phyloP scores from a whole-genome alignment of 2,888 invertebrate genomes.

The Cheilosia vulpina region DNA sequence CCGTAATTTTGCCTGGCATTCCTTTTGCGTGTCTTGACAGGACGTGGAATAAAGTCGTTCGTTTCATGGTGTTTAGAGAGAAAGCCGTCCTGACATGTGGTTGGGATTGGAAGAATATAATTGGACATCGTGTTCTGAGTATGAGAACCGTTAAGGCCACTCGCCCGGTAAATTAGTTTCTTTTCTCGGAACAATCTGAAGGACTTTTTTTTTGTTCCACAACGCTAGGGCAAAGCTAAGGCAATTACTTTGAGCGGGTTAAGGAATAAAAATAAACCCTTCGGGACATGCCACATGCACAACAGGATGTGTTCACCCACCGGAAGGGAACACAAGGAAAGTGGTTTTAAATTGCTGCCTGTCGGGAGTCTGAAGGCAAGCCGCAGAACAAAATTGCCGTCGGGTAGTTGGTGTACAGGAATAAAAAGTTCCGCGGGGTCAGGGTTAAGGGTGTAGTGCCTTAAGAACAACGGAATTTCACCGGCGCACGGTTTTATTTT shows the following conservation, averaged over 20 bases:
- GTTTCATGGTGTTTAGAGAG: not conserved
- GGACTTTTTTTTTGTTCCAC: not conserved
- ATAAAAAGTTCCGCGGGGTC: not conserved
- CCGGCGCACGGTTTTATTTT: not conserved
- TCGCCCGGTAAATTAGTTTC: too few species aligned
- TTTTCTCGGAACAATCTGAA: too few species aligned
- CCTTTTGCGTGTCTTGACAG: constrained; percentile 24
- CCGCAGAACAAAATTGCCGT: constrained; percentile 23
- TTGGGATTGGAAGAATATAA: not conserved
- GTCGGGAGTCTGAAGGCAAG: constrained; percentile 1
- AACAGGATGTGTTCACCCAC: constrained; percentile 1
- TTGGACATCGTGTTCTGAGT: not conserved
- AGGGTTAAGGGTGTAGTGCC: constrained; percentile 11
- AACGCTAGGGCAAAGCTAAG: not conserved
- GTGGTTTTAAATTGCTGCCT: not conserved
- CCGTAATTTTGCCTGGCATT: constrained; percentile 21
- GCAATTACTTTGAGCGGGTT: not conserved
- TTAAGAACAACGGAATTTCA: constrained; percentile 13
- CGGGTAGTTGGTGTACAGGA: constrained; percentile 15
- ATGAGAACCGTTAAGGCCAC: too few species aligned
- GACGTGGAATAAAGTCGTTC: not conserved
- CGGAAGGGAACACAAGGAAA: constrained; percentile 4
- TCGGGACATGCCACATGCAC: constrained; percentile 9
- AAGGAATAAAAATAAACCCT: not conserved
- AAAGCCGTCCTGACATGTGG: not conserved